phyloP scores from a whole-genome alignment of 2,888 invertebrate genomes.

The Acheta domesticus region DNA sequence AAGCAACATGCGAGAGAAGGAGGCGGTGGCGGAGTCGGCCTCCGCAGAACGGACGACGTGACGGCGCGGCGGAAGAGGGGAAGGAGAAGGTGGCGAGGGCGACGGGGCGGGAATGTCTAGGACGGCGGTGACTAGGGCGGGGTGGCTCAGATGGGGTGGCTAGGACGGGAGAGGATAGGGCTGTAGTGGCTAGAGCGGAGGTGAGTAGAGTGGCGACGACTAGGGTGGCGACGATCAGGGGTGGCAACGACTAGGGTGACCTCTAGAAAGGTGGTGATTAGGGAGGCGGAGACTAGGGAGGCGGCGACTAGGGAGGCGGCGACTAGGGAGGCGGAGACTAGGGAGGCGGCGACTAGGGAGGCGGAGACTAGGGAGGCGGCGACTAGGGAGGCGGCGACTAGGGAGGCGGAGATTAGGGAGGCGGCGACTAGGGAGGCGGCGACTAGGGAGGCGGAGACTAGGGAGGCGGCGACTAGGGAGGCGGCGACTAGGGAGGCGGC shows the following conservation, averaged over 20 bases:
- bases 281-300: no score
- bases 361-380: no score
- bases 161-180: no score
- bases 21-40: no score
- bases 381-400: neutral
- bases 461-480: neutral
- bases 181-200: neutral
- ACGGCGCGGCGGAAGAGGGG: no score
- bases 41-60: no score
- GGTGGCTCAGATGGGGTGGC: no score
- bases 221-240: neutral
- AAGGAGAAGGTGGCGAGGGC: neutral
- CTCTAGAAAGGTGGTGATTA: no score
- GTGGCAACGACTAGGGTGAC: neutral
- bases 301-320: neutral
- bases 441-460: neutral
- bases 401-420: neutral
- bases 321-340: neutral
- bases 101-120: neutral
- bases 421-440: neutral
- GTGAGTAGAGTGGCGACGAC: neutral
- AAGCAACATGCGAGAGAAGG: constrained; percentile 18
- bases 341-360: no score
- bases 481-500: neutral
- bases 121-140: neutral